Evolutionary conservation across 2,888 invertebrate species (phyloP).

Genomic region (Hemicrepidius hirtus): DNA sequence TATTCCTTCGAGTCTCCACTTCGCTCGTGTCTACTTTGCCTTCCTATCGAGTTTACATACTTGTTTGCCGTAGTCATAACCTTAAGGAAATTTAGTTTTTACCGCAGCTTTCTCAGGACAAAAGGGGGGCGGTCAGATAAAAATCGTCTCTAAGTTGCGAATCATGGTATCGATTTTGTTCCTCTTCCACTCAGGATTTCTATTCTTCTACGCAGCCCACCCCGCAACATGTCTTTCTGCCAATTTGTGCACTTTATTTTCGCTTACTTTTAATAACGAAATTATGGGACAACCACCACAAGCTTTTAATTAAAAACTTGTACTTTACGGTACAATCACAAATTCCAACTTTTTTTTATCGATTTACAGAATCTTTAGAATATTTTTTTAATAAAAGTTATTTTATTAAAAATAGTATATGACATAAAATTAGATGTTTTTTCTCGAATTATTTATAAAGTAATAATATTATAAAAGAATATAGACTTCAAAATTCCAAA

Average conservation of each 20-base stretch:
- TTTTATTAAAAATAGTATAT: too few relatives aligned
- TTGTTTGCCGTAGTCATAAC: slow-evolving; percentile 42
- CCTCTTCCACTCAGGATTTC: neutral
- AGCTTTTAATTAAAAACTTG: slow-evolving; percentile 2
- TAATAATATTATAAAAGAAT: too few relatives aligned
- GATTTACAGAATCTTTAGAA: too few relatives aligned
- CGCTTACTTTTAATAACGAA: slow-evolving; percentile 12
- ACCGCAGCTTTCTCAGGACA: slow-evolving; percentile 25
- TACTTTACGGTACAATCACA: neutral
- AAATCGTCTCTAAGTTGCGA: slow-evolving; percentile 32
- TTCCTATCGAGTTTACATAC: slow-evolving; percentile 47
- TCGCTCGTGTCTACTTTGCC: slow-evolving; percentile 54
- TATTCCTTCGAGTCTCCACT: slow-evolving; percentile 58
- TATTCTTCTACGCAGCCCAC: slow-evolving; percentile 9
- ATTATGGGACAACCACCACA: slow-evolving; percentile 3
- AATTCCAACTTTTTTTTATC: too few relatives aligned
- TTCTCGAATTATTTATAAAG: too few relatives aligned
- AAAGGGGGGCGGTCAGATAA: slow-evolving; percentile 32
- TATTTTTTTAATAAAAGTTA: too few relatives aligned
- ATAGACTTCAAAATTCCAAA: too few relatives aligned
- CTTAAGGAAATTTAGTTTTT: slow-evolving; percentile 36
- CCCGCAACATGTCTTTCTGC: slow-evolving; percentile 15
- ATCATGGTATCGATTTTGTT: slow-evolving; percentile 28
- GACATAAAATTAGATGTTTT: too few relatives aligned
- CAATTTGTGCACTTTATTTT: slow-evolving; percentile 21